Conservation (phyloP, 2,113 vertebrate species). For the Tragulus kanchil region DNA sequence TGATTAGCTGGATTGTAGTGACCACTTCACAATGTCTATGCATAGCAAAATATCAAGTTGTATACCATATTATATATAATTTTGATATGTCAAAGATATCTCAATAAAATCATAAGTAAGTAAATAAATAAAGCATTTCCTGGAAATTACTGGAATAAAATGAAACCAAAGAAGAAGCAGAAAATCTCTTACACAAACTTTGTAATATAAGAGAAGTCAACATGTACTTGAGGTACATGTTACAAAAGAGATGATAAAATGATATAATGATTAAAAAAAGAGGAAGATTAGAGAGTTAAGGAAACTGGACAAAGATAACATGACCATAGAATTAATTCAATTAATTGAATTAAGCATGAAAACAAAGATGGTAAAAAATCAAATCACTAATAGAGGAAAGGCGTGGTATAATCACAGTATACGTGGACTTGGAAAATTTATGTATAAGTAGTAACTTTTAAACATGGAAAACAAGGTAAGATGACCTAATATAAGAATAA, state of each 20-base stretch:
- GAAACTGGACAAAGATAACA: conserved; percentile 4
- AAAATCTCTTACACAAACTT: neutral
- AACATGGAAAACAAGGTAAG: neutral
- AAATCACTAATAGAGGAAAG: neutral
- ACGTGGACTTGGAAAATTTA: neutral
- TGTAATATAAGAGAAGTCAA: neutral
- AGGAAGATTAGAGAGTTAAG: neutral
- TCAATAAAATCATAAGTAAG: neutral
- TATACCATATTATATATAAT: neutral
- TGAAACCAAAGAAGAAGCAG: neutral
- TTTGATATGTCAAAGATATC: neutral
- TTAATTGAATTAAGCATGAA: neutral
- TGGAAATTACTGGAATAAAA: neutral
- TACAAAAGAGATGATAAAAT: neutral
- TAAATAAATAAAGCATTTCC: neutral
- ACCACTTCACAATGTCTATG: neutral
- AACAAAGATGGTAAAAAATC: neutral
- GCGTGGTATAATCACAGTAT: neutral
- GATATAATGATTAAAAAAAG: neutral
- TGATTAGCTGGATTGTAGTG: neutral
- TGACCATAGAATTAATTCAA: neutral
- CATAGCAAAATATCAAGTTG: neutral
- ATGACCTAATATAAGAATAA: neutral
- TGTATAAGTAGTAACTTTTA: neutral
- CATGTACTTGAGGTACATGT: neutral